Evolutionary conservation across 1,140 invertebrate genomes (phyloP), one percentile per base, ranked within the genome.

Genomic region (Bactericera cockerelli): DNA sequence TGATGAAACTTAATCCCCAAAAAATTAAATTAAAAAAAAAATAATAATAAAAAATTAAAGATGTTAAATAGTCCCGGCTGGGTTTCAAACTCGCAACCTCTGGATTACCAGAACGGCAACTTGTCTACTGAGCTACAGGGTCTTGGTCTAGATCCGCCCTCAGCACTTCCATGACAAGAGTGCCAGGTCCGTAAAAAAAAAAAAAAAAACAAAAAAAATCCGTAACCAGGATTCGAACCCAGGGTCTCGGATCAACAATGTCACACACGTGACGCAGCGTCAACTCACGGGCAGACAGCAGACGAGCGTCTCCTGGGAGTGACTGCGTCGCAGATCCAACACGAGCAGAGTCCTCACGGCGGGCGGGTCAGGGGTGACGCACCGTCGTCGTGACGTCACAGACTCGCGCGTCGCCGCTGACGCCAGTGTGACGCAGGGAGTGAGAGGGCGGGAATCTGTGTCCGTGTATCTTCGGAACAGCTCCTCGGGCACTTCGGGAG

Each of bases 371-470:
- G 74, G 63, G 6, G 63, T 64, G 1, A 64, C 33, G 26, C 63
- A 65, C 13, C 63, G 33, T 1, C 65, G 49, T 14, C 31, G 55
- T 28, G 59, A 36, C n/a, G 39, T 24, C 13, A 33, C 24, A 22
- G 59, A 26, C 33, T 28, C 31, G 26, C 38, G 25, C 16, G 63
- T 61, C 36, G 60, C 57, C 10, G 63, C 79, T 65, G 81, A 84
- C 0, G 79, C 81, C 2, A 84, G 72, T 1, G 82, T 86, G 0
- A 83, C 81, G 0, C 82, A 78, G 11, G 85, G 85, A 0, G 84
- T 87, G 61, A 82, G 69, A 1, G 85, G 83, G 33, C 85, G 73
- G 1, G 85, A 88, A 66, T 88, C 86, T 2, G 83, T 87, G 63
- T 87, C 84, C 1, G 85, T 84, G 63, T 87, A 89, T 60, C 81